phyloP scores from a whole-genome alignment of 1,140 invertebrate species.

The Pseudachorutes palmiensis region DNA sequence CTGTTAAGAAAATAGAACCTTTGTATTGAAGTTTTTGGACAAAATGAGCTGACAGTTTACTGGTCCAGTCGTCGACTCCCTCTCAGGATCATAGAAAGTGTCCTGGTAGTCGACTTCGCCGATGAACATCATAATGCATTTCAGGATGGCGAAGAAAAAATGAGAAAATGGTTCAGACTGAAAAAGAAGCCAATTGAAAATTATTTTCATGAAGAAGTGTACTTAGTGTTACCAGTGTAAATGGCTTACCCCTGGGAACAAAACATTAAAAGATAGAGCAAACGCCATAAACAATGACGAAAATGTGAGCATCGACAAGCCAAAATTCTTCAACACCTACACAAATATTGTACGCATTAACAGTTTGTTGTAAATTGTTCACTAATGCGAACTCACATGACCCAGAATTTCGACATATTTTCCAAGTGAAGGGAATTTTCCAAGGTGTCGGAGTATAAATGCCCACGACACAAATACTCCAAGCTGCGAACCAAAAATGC shows the following conservation, averaged over 20 bases:
- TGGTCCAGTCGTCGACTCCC: constrained; percentile 28
- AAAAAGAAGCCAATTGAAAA: neutral
- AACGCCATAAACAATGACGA: constrained; percentile 68
- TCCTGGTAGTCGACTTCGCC: constrained; percentile 38
- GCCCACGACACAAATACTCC: constrained; percentile 34
- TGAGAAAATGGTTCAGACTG: constrained; percentile 22
- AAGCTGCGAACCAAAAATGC: constrained; percentile 55
- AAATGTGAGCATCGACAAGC: constrained; percentile 71
- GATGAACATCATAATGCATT: constrained; percentile 30
- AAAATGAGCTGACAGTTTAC: too few species aligned
- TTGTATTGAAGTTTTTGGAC: too few species aligned
- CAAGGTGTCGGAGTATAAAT: constrained; percentile 46
- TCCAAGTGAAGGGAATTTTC: constrained; percentile 71
- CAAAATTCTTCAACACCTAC: constrained; percentile 59
- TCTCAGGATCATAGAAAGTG: constrained; percentile 19
- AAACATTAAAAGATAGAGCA: constrained; percentile 62
- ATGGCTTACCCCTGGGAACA: constrained; percentile 50
- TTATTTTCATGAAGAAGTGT: too few species aligned
- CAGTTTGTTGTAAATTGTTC: too few species aligned
- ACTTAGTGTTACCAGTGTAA: too few species aligned
- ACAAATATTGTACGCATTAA: too few species aligned
- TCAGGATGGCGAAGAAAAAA: constrained; percentile 24
- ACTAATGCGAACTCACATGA: constrained; percentile 48
- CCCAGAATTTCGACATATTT: constrained; percentile 78
- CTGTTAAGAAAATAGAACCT: too few species aligned